A percentile compares a stretch with the other conserved stretches of the same genome.
Evolutionary conservation across 2,888 invertebrate species (phyloP).

Genomic region (Siphlonurus alternatus): DNA sequence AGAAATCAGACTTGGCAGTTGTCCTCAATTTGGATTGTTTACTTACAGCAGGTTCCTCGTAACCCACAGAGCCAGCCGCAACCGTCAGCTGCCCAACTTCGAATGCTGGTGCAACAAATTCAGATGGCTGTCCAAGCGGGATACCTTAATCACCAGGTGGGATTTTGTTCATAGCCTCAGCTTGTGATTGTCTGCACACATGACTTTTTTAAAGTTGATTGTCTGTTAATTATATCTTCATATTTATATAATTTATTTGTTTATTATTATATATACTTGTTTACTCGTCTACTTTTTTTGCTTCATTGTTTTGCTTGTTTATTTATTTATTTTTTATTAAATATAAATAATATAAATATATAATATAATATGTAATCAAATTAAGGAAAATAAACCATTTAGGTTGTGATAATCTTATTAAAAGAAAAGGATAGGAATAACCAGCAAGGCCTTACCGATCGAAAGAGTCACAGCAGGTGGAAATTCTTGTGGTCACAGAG

Average conservation of each 20-base stretch:
- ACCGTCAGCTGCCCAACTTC: conserved; percentile 72
- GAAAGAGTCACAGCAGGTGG: no score
- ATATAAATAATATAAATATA: neutral
- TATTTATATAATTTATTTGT: neutral
- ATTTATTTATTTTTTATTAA: neutral
- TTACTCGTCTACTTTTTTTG: neutral
- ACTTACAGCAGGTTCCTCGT: conserved; percentile 24
- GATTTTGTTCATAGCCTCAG: conserved; percentile 2
- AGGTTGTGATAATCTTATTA: no score
- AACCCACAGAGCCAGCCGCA: conserved; percentile 23
- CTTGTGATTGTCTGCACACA: no score
- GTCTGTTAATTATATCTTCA: no score
- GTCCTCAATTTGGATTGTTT: no score
- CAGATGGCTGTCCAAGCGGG: conserved; percentile 88
- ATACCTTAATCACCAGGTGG: conserved; percentile 68
- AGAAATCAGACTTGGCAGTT: no score
- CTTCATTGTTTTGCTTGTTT: no score
- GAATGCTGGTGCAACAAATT: conserved; percentile 83
- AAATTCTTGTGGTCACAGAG: no score
- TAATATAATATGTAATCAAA: neutral
- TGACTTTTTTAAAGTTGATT: no score
- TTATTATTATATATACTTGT: neutral
- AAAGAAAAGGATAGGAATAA: no score
- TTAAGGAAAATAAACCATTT: no score
- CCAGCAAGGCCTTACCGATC: no score